Evolutionary conservation across 2,797 vertebrate species (phyloP), one percentile per base, ranked within the genome.

Genomic region (Poecilia wingei): DNA sequence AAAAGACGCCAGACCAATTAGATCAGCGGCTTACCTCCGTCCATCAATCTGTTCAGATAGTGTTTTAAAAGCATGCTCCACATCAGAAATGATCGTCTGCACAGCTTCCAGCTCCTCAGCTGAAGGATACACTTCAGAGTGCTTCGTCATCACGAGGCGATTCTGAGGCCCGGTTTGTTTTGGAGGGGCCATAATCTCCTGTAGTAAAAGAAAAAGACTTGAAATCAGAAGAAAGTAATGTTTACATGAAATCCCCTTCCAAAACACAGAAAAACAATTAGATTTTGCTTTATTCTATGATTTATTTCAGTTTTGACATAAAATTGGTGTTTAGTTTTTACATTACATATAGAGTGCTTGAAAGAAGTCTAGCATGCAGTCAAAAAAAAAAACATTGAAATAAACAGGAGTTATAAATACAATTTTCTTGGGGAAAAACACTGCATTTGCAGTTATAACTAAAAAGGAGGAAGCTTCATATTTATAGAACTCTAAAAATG

Each of bases 141-240:
- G 98, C 82, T 98, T 98, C 81, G 97, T 96, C 96, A 98, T 98
- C 76, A 98, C 95, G 0, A 98, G 97, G 18, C 97, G 98, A 82
- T 98, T 97, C 78, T 97, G 98, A 28, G 98, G 97, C n/a, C 97
- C 95, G 79, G 96, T 93, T 0, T 95, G 96, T 39, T 95, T 94
- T 94, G 92, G 93, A 64, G 68, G 78, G 20, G 82, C 75, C 25
- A 88, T 61, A 53, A 84, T 45, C 31, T 85, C 94, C 93, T 92
- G 28, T 0, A 78, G 10, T 6, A 43, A 46, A 69, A 3, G 71
- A 57, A 5, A 47, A 71, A 69, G 16, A 22, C 45, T 6, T 14
- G 22, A 41, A 69, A 69, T 69, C 20, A 69, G 25, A 69, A 69
- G 10, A 43, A 68, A 66, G 16, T 36, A 66, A 66, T 66, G 64